Base-by-base conservation (phyloP, 2,888 invertebrate species). In the Nudaria mundana region DNA sequence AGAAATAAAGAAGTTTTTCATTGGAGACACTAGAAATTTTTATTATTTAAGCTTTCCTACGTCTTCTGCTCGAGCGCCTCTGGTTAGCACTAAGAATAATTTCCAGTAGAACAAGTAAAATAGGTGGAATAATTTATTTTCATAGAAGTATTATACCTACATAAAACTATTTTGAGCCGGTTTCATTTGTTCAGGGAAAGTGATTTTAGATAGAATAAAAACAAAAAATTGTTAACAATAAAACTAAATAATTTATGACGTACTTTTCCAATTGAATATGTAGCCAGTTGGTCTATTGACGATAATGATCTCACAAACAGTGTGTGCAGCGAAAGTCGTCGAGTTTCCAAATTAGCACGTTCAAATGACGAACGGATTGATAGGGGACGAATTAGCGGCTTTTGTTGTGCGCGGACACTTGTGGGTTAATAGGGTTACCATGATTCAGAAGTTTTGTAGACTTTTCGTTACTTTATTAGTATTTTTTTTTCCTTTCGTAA, bases 361-460 rank as follows among this genome's bases (percentile, higher is more conserved):
- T 22, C 62, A 56, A 51, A 48, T 52, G 56, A 54, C 54, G 48
- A 44, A 42, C 44, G 53, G 60, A 60, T 77, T 78, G 81, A 85
- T 84, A 80, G 80, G 61, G 76, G 71, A 71, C 74, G 77, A 80
- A 79, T 86, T 86, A 86, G 83, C 86, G 59, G 67, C 61, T 74
- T 73, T 74, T 75, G 78, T 76, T 71, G 67, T 44, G 40, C 43
- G 43, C 48, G 50, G 48, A 46, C 40, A 60, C 41, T 30, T 7
- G 31, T 24, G 52, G 52, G 52, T 48, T 56, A 37, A 30, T 37
- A 47, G 56, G 48, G 53, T 20, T 36, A 41, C 63, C 55, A 64
- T 24, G 28, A 8, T 35, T 11, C 6, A 6, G 3, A 2, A 8
- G 14, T 28, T 12, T 26, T 7, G 3, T n/a, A 36, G 13, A 36